These are phyloP conservation scores for Mellilla xanthometata DNA, from an alignment of 2,888 invertebrate species.

Conservation along the genomic window DNA sequence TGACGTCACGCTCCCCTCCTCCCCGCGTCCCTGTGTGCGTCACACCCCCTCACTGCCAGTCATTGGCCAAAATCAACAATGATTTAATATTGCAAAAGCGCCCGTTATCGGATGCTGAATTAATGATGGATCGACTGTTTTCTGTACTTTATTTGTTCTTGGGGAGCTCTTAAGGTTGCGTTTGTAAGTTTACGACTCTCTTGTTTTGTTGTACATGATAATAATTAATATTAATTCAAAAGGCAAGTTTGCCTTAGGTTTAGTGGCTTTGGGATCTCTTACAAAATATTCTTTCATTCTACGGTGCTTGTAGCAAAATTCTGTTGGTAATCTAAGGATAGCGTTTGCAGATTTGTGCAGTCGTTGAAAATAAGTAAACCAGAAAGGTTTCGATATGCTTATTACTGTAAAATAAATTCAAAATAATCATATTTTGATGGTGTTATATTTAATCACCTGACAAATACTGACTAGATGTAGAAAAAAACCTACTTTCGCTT, in stretches of 20 bases:
- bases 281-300: too few species aligned
- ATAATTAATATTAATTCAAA: neutral
- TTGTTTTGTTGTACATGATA: conserved; percentile 1
- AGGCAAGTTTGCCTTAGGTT: neutral
- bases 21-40: conserved; percentile 51
- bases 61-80: conserved; percentile 64
- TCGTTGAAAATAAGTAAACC: too few species aligned
- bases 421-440: too few species aligned
- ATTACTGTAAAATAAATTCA: too few species aligned
- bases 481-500: too few species aligned
- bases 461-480: too few species aligned
- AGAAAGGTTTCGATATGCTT: too few species aligned
- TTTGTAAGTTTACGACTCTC: conserved; percentile 4
- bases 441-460: too few species aligned
- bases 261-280: too few species aligned
- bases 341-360: too few species aligned
- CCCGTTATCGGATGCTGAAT: conserved; percentile 9
- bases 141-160: conserved; percentile 9
- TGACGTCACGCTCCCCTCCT: conserved; percentile 69
- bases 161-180: conserved; percentile 4
- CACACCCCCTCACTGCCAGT: conserved; percentile 53
- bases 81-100: conserved; percentile 39
- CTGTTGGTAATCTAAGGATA: too few species aligned
- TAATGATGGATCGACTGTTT: conserved; percentile 10
- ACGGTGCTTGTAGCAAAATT: too few species aligned